These are phyloP conservation scores for Mellivora capensis DNA, from an alignment of 2,113 vertebrate genomes.

Conservation along the genomic window DNA sequence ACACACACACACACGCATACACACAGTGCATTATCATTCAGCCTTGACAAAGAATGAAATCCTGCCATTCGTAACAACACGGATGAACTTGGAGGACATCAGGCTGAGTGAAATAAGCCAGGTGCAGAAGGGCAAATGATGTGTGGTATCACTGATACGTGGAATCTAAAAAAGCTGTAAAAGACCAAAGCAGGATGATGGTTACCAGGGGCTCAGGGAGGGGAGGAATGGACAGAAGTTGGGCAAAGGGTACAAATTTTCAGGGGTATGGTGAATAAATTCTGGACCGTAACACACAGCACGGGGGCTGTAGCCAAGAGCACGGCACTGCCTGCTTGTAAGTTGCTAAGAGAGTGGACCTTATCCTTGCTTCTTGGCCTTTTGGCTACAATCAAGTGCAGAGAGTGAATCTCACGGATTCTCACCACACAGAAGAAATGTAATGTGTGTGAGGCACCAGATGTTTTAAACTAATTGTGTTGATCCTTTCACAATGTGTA, in stretches of 20 bases:
- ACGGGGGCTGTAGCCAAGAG: background rate
- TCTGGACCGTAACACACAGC: background rate
- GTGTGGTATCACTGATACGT: rapidly evolving
- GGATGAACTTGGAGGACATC: background rate
- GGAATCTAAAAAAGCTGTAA: background rate
- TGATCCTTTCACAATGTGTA: background rate
- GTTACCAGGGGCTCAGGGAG: background rate
- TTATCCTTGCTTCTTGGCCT: too few species aligned
- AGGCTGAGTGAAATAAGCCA: background rate
- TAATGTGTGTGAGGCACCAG: rapidly evolving
- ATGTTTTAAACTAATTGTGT: background rate
- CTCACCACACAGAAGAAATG: background rate
- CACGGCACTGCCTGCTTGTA: rapidly evolving
- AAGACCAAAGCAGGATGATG: background rate
- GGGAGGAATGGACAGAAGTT: background rate
- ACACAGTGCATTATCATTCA: too few species aligned
- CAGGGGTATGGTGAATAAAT: background rate
- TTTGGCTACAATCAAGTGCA: too few species aligned
- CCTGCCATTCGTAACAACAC: too few species aligned
- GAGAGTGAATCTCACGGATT: background rate
- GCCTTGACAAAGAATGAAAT: background rate
- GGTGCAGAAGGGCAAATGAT: background rate
- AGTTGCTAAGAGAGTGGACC: background rate
- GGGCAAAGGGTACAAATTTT: background rate
- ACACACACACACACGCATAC: background rate